phyloP scores from a whole-genome alignment of 2,797 vertebrate genomes.

The Paratrypauchen microcephalus region DNA sequence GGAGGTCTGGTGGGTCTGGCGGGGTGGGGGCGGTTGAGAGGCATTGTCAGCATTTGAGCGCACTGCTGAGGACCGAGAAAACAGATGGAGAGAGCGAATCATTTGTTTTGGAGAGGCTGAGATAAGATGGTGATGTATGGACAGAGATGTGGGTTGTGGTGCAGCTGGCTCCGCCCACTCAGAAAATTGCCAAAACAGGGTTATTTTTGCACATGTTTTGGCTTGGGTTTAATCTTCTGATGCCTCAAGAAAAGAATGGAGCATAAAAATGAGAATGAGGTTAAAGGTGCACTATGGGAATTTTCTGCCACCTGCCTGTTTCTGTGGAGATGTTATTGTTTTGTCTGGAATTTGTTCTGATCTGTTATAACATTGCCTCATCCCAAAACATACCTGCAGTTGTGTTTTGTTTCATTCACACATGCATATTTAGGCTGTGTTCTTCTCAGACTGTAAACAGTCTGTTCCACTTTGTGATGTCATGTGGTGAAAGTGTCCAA shows the following conservation, averaged over 20 bases:
- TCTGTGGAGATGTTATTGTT: too few relatives aligned
- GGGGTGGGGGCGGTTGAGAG: slow-evolving; percentile 2
- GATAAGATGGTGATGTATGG: not conserved
- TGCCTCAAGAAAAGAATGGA: not conserved
- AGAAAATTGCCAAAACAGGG: not conserved
- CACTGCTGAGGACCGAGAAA: not conserved
- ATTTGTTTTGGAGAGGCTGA: not conserved
- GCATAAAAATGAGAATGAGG: not conserved
- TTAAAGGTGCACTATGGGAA: too few relatives aligned
- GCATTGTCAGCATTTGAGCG: slow-evolving; percentile 21
- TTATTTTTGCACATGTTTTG: not conserved
- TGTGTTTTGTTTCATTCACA: too few relatives aligned
- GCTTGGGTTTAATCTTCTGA: not conserved
- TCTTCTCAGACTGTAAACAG: too few relatives aligned
- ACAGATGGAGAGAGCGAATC: not conserved
- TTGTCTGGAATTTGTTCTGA: too few relatives aligned
- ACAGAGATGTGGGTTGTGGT: not conserved
- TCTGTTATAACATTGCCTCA: too few relatives aligned
- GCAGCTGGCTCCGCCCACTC: not conserved
- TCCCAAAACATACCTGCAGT: too few relatives aligned
- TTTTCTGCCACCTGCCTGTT: too few relatives aligned
- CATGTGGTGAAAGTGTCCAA: too few relatives aligned
- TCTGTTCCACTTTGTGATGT: too few relatives aligned
- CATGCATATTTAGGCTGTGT: too few relatives aligned
- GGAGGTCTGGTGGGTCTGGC: not conserved